Evolutionary conservation across 2,113 vertebrate genomes (phyloP), one percentile per base, ranked within the genome.

Genomic region (Siniperca knerii): DNA sequence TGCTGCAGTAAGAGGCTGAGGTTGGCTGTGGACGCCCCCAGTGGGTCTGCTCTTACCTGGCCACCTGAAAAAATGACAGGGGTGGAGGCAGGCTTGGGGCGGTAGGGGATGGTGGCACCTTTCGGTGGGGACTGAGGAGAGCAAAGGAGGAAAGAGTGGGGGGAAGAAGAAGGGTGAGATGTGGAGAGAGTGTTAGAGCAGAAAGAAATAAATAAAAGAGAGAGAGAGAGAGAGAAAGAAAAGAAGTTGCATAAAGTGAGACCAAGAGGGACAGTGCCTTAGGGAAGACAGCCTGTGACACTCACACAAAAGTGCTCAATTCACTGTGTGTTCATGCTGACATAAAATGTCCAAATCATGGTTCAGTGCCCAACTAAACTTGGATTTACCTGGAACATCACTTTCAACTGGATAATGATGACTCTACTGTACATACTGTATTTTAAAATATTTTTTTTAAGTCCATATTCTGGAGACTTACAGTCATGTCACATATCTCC

Each of bases 41-140:
- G 98, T 93, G 98, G 98, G 96, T 99, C 98, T 95, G 98, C 98
- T 98, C 98, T 99, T 98, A 99, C 98, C 98, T 99, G 98, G 97
- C 98, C 98, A 98, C 98, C 98, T 98, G 98, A 98, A 98, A 99
- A 99, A 98, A 99, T 99, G 97, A 99, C 97, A 96, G 98, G 98
- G 98, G 98, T 98, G 97, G 98, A 99, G 97, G 98, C 98, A 97
- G 98, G 97, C 98, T 99, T 99, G 97, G 98, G 98, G 96, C 98
- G 97, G 96, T 98, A 99, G 96, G 98, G 98, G 94, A 99, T 99
- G 96, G 98, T 98, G 97, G 98, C 97, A 98, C 97, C 97, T 99
- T 99, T 99, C 95, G 98, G 98, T 98, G 98, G 97, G 98, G 98
- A 99, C 97, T 99, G 98, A 90, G 92, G 93, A 90, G 97, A 97